Evolutionary conservation across 2,888 invertebrate species (phyloP).

Genomic region (Sphaeridia pumilis): DNA sequence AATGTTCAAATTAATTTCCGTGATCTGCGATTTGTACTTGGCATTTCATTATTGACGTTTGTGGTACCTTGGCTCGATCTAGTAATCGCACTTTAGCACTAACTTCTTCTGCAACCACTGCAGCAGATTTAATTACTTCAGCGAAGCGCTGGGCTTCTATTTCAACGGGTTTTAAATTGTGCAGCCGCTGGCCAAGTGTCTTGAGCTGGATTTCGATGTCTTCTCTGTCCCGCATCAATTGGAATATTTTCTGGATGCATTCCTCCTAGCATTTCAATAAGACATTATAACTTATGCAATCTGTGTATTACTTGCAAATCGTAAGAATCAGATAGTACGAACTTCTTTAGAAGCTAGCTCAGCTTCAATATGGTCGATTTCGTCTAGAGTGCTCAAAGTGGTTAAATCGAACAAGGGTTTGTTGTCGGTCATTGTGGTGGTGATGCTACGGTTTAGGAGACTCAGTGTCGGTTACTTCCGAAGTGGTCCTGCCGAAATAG

Average conservation of each 20-base stretch:
- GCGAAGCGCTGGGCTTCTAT: slow-evolving; percentile 68
- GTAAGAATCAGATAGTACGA: neutral
- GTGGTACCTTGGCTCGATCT: slow-evolving; percentile 73
- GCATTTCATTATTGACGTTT: too few relatives aligned
- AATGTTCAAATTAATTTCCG: neutral
- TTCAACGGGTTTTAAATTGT: slow-evolving; percentile 63
- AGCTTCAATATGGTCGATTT: slow-evolving; percentile 25
- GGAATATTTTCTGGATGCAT: slow-evolving; percentile 57
- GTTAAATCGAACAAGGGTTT: slow-evolving; percentile 28
- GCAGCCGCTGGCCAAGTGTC: slow-evolving; percentile 65
- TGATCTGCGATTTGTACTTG: too few relatives aligned
- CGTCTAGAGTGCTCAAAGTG: slow-evolving; percentile 23
- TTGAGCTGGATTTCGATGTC: slow-evolving; percentile 68
- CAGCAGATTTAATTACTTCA: slow-evolving; percentile 74
- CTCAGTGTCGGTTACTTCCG: too few relatives aligned
- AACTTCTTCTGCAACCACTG: slow-evolving; percentile 79
- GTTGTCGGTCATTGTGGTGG: too few relatives aligned
- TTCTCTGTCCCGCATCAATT: slow-evolving; percentile 59
- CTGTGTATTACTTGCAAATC: neutral
- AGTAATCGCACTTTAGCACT: slow-evolving; percentile 89
- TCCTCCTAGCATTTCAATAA: slow-evolving; percentile 46
- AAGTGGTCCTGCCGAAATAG: too few relatives aligned
- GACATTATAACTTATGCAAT: neutral
- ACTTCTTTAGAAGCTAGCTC: slow-evolving; percentile 24
- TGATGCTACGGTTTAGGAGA: too few relatives aligned